phyloP scores from a whole-genome alignment of 2,797 vertebrate species.

The Erethizon dorsatum region DNA sequence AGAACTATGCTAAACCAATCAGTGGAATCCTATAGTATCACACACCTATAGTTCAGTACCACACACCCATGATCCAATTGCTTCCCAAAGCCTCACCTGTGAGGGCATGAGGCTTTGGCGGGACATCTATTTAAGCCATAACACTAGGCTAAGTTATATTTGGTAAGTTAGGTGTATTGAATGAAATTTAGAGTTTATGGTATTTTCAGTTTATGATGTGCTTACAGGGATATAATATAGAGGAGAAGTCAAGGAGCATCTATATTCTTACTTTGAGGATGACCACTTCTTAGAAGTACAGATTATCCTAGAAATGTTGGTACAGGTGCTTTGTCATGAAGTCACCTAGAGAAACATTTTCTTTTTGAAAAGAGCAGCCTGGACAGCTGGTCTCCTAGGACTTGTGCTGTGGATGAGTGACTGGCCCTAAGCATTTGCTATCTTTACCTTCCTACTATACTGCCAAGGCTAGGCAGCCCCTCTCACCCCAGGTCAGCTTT shows the following conservation, averaged over 20 bases:
- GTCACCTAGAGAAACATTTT: background rate
- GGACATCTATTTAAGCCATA: background rate
- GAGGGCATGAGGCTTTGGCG: background rate
- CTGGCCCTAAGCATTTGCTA: background rate
- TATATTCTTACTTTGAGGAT: background rate
- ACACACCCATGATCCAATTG: background rate
- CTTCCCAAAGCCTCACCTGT: background rate
- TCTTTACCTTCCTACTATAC: background rate
- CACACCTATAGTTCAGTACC: background rate
- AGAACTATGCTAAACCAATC: background rate
- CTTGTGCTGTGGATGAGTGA: background rate
- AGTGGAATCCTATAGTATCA: background rate
- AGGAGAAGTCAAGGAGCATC: background rate
- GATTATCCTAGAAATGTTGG: background rate
- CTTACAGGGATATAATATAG: background rate
- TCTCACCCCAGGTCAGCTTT: background rate
- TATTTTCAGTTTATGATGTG: background rate
- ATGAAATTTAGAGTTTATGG: background rate
- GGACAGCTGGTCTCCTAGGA: background rate
- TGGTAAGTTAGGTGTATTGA: background rate
- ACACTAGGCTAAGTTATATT: background rate
- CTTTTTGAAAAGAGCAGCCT: background rate
- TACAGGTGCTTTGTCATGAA: background rate
- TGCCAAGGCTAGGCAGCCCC: background rate
- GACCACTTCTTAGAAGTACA: background rate